Evolutionary conservation across 1,140 invertebrate genomes (phyloP), one percentile per base, ranked within the genome.

Genomic region (Bombus waltoni): DNA sequence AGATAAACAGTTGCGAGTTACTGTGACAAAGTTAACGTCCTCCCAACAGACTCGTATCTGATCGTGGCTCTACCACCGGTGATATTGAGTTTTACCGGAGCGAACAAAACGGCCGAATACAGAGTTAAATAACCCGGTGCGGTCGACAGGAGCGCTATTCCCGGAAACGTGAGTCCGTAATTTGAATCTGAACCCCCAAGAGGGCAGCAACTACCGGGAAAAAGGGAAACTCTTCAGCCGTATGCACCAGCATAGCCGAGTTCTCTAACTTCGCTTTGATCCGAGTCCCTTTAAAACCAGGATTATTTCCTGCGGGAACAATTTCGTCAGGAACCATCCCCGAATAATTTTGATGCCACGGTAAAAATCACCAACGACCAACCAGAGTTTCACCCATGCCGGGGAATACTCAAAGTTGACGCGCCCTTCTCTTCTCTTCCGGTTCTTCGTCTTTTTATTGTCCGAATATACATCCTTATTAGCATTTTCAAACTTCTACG

Each of bases 11-110:
- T 84, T 84, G n/a, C 65, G 82, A 84, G 75, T 84, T 84, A 47
- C 53, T 40, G 11, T 42, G 78, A 57, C 71, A 74, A 74, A 74
- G 78, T 85, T 81, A 85, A 81, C 77, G 83, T 65, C 22, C 77
- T 59, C 15, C 35, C 57, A 66, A 28, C 57, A 44, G 35, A 8
- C 32, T 28, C 32, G 47, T 87, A 88, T 82, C 88, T 81, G 84
- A 89, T 86, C 76, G 85, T 77, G 40, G 70, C 83, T 76, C 44
- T 71, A 3, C 72, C 78, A 77, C 83, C 70, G 83, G 68, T 72
- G 76, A 87, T 87, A 89, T 89, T 83, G 80, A 83, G 88, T 89
- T 89, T 83, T 83, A 83, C 66, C 88, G 76, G 79, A 86, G 87
- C 66, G 71, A 73, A 72, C 59, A 88, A 47, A 85, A n/a, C 32